Conservation (phyloP, 2,797 vertebrate species). For the Artibeus jamaicensis region DNA sequence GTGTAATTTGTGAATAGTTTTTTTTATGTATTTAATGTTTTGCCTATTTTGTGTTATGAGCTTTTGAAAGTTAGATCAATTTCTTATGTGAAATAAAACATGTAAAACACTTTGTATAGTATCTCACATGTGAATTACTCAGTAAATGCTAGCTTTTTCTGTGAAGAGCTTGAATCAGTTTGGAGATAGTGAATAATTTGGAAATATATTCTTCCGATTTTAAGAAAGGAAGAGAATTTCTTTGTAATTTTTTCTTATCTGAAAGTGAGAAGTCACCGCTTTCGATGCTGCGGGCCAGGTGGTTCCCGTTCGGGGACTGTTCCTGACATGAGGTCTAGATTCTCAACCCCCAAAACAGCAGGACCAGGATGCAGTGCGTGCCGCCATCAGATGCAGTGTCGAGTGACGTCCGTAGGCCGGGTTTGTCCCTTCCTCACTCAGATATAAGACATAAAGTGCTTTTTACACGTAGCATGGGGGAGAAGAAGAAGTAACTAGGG, state of each 20-base stretch:
- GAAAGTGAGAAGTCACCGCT: conserved; percentile 19
- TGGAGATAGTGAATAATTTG: neutral
- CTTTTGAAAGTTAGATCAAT: conserved; percentile 34
- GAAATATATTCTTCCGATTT: neutral
- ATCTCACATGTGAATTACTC: neutral
- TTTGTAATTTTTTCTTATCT: conserved; percentile 12
- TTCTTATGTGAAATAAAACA: conserved; percentile 2
- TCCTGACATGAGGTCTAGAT: neutral
- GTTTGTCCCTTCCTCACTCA: neutral
- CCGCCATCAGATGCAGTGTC: neutral
- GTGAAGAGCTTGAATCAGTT: conserved; percentile 9
- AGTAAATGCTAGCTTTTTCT: conserved; percentile 2
- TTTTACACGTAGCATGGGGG: neutral
- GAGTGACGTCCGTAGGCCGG: neutral
- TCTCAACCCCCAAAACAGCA: neutral
- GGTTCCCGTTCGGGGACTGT: neutral
- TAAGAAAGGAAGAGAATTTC: neutral
- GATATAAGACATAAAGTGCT: neutral
- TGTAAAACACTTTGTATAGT: neutral
- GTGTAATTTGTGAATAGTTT: conserved; percentile 56
- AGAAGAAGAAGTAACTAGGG: neutral
- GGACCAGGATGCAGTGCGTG: neutral
- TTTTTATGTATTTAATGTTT: conserved; percentile 44
- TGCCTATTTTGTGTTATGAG: conserved; percentile 20
- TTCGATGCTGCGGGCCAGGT: neutral